Conservation (phyloP, 2,797 vertebrate species). For the Staurois parvus region DNA sequence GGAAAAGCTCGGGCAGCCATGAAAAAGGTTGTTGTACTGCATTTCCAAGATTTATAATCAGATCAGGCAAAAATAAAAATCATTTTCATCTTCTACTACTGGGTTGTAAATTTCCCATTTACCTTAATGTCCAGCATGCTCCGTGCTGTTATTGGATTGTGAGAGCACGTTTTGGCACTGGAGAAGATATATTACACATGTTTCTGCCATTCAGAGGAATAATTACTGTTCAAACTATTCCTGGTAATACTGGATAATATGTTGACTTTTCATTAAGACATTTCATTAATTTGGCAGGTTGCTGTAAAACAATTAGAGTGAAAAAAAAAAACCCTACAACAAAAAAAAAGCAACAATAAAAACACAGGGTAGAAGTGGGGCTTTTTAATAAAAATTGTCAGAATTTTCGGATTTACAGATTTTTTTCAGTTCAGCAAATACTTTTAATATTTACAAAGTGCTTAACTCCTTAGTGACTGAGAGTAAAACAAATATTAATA, state of each 20-base stretch:
- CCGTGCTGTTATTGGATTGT: neutral
- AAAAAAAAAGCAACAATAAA: neutral
- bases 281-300: neutral
- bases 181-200: slow-evolving; percentile 18
- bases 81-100: slow-evolving; percentile 18
- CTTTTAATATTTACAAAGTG: neutral
- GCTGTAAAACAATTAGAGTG: neutral
- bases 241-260: slow-evolving; percentile 26
- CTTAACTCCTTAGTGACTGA: too few relatives aligned
- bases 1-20: slow-evolving; percentile 16
- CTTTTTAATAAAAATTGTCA: neutral
- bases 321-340: neutral
- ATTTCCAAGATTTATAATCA: slow-evolving; percentile 46
- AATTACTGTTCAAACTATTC: slow-evolving; percentile 28
- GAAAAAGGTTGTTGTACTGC: slow-evolving; percentile 30
- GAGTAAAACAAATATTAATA: too few relatives aligned
- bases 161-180: slow-evolving; percentile 10
- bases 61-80: slow-evolving; percentile 38
- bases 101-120: slow-evolving; percentile 38
- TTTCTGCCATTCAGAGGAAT: slow-evolving; percentile 11
- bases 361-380: too few relatives aligned
- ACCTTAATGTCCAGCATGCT: slow-evolving; percentile 29
- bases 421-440: neutral
- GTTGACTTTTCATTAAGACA: slow-evolving; percentile 22
- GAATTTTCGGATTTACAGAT: neutral